Percentiles rank a stretch among this genome's conserved stretches.
phyloP scores from a whole-genome alignment of 2,113 vertebrate species.

The Mastomys coucha region DNA sequence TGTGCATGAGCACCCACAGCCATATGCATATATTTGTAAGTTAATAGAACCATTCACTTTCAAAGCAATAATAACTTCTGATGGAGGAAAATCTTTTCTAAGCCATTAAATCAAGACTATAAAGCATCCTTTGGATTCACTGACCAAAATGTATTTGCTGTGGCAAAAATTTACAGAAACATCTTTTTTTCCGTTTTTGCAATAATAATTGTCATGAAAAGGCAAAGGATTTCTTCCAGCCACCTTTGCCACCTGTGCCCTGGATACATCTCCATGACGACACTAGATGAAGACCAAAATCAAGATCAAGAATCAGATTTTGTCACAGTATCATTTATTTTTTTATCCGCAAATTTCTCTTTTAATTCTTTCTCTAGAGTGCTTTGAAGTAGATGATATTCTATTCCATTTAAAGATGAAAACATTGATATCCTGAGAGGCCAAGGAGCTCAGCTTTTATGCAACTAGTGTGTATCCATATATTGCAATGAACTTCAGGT shows the following conservation, averaged over 20 bases:
- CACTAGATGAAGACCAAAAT: background rate
- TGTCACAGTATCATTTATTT: background rate
- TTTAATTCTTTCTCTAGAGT: background rate
- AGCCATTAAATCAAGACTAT: background rate
- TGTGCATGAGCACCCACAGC: background rate
- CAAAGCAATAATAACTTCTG: background rate
- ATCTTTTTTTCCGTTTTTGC: background rate
- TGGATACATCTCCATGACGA: background rate
- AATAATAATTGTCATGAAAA: background rate
- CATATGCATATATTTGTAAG: background rate
- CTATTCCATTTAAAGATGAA: background rate
- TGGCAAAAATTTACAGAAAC: background rate
- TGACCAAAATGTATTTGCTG: background rate
- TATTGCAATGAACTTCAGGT: background rate
- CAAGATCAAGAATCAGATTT: background rate
- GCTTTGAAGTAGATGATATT: constrained; percentile 5
- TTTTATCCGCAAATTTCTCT: background rate
- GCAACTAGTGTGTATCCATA: background rate
- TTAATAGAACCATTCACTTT: background rate
- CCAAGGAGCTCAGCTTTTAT: background rate
- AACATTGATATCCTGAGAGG: background rate
- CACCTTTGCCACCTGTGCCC: background rate
- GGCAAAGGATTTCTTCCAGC: background rate
- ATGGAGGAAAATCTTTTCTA: background rate
- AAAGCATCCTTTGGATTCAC: background rate